phyloP scores from a whole-genome alignment of 2,113 vertebrate species.

The Leiothrix lutea region DNA sequence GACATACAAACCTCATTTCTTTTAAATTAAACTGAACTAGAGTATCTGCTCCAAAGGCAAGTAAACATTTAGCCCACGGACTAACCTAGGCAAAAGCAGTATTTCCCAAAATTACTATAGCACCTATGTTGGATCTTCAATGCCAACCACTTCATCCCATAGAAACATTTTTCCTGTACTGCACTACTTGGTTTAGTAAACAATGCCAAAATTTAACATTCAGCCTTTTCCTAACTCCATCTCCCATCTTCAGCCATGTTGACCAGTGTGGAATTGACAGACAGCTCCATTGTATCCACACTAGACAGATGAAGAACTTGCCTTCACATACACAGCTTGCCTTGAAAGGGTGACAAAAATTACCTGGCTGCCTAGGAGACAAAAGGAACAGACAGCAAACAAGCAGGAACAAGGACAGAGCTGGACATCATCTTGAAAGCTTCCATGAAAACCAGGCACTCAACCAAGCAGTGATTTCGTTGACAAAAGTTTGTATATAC shows the following conservation, averaged over 20 bases:
- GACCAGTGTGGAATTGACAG: neutral
- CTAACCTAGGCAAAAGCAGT: neutral
- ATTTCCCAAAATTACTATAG: neutral
- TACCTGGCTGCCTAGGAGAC: neutral
- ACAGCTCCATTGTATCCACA: neutral
- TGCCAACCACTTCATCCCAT: neutral
- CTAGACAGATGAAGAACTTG: neutral
- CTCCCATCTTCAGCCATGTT: neutral
- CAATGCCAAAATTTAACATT: neutral
- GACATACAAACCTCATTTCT: neutral
- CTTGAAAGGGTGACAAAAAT: neutral
- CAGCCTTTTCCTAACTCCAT: neutral
- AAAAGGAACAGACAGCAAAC: neutral
- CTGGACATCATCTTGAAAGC: neutral
- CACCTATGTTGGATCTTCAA: neutral
- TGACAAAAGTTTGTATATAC: neutral
- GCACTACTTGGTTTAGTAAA: neutral
- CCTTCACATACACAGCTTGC: neutral
- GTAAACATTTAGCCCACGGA: rapidly evolving
- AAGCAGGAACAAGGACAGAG: neutral
- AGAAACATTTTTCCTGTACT: neutral
- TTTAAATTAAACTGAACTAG: neutral
- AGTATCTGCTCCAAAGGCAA: neutral
- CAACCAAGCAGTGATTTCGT: neutral
- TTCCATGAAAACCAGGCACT: neutral